Base-by-base conservation (phyloP, 2,797 vertebrate genomes). In the Eutrigla gurnardus region DNA sequence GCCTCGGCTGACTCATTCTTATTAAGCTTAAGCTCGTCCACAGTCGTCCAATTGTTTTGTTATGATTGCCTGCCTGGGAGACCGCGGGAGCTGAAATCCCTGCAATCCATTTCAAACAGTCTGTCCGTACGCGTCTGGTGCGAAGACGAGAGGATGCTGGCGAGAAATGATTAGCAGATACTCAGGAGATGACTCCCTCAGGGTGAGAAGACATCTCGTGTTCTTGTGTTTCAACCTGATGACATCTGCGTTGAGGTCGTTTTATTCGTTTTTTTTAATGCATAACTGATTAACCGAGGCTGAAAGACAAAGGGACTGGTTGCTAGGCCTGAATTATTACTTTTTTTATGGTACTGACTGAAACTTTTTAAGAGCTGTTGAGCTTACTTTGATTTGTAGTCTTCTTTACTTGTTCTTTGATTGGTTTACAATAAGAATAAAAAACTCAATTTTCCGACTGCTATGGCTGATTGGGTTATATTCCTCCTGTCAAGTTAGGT, bases 1-100 rank as follows among this genome's bases (percentile, higher is more conserved):
- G 1, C 25, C 25, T 25, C 25, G 25, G 25, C 25, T 60, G 70
- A 73, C 77, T 85, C 70, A 46, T 66, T 80, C 55, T 52, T 73
- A 74, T 91, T 71, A 70, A 63, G 58, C 72, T 73, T 77, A 61
- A 85, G 69, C 55, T 61, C 39, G 65, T 79, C 60, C 64, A 65
- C 54, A 65, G 71, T 80, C 73, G 75, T 71, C 73, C 57, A 58
- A 35, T 82, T 77, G 83, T 81, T 86, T 73, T 74, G 53, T 64
- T 78, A 61, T 69, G 77, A 80, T 74, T 72, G 75, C 52, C 43
- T 63, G 62, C 65, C 64, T 66, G 3, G 8, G 35, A 83, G 70
- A 49, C 37, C 0, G 15, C 55, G 61, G 45, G 39, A 74, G 68
- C 14, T 36, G 18, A 77, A 78, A 66, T 76, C 57, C 75, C 65